Conservation (phyloP, 2,888 invertebrate genomes). For the Byasa hedistus region DNA sequence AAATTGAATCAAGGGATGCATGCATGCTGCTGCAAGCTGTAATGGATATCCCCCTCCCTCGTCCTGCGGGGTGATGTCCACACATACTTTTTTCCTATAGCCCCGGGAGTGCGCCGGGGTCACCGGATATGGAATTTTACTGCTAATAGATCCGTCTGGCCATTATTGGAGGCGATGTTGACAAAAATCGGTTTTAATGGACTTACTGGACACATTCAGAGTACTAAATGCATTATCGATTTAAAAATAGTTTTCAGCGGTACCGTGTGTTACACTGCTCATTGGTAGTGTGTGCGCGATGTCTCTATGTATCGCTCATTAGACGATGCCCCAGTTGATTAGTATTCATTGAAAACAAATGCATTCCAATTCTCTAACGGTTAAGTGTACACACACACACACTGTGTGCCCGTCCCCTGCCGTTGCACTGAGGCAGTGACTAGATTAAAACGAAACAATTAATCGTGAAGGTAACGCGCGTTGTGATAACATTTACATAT, state of each 20-base stretch:
- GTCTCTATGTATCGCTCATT: no score
- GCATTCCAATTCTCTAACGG: no score
- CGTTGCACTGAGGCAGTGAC: slow-evolving; percentile 33
- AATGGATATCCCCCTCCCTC: slow-evolving; percentile 18
- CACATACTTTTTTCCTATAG: slow-evolving; percentile 11
- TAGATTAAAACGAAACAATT: slow-evolving; percentile 55
- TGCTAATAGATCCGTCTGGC: slow-evolving; percentile 46
- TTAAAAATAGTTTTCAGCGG: no score
- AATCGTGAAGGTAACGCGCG: slow-evolving; percentile 41
- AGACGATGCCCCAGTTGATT: no score
- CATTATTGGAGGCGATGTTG: slow-evolving; percentile 8
- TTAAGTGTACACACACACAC: neutral
- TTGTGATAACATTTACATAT: slow-evolving; percentile 53
- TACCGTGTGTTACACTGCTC: no score
- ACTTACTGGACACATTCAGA: slow-evolving; percentile 30
- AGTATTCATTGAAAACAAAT: no score
- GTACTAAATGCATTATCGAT: neutral
- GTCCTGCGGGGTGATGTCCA: slow-evolving; percentile 1
- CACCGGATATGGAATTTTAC: slow-evolving; percentile 44
- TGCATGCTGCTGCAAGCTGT: slow-evolving; percentile 19
- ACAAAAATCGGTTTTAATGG: slow-evolving; percentile 38
- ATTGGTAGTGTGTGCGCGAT: no score
- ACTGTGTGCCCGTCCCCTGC: slow-evolving; percentile 16
- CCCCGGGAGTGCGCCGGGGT: neutral
- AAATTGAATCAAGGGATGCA: slow-evolving; percentile 13